Base-by-base conservation (phyloP, 2,888 invertebrate species). In the Halictus quadricinctus region DNA sequence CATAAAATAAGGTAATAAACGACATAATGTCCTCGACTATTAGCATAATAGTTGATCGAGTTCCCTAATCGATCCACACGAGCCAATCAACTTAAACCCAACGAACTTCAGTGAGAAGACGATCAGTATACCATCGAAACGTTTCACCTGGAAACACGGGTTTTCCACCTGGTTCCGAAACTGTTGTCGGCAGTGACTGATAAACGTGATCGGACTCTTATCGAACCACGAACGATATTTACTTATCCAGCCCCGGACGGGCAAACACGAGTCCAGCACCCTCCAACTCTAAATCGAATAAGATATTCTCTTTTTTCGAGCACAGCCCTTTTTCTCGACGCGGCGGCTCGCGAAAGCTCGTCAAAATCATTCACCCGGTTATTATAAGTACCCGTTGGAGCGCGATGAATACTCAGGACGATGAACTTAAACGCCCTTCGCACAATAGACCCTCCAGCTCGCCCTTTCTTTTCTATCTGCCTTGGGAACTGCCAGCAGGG, bases 371-470 rank as follows among this genome's bases (percentile, higher is more conserved):
- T 58, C 60, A 69, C 46, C 46, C 29, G 48, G 15, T 54, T 72
- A 50, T 10, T 18, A 21, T 48, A 54, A 25, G 70, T 48, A 43
- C 58, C 54, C 25, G 6, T 13, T 58, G 15, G 43, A 25, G 25
- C 25, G 41, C 69, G 46, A 48, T 60, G 25, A 74, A 66, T 29
- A 46, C 46, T 64, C 41, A 7, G 36, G 75, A 54, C 54, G 48
- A 79, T 58, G 80, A 70, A 75, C 75, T 76, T 54, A 75, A 76
- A 69, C 41, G 76, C 41, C 60, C 74, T 50, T 36, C 18, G 36
- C 36, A 70, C 76, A 54, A 74, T 70, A 29, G 21, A 36, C 48
- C 48, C 18, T 46, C 3, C 48, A 15, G 25, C 36, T 69, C 8
- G 48, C 46, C 36, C 15, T 48, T 73, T 72, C 72, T 36, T 18